phyloP scores from a whole-genome alignment of 2,888 invertebrate species.

The Coelopa pilipes region DNA sequence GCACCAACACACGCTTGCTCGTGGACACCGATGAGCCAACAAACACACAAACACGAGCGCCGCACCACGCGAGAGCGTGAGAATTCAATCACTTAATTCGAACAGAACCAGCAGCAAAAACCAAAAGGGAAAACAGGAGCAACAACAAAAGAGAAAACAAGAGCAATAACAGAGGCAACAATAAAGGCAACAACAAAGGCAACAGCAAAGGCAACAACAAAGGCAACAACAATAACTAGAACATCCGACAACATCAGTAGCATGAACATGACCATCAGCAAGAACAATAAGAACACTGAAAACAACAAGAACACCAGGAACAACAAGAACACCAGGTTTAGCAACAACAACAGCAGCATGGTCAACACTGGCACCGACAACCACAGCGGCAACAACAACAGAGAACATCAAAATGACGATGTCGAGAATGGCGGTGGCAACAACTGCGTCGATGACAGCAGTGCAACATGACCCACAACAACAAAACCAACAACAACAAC shows the following conservation, averaged over 20 bases:
- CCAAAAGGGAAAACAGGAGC: too few relatives aligned
- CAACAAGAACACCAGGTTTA: too few relatives aligned
- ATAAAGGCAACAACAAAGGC: too few relatives aligned
- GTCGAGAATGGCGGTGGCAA: background rate
- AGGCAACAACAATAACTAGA: background rate
- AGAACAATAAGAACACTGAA: background rate
- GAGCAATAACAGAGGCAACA: too few relatives aligned
- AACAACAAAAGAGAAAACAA: too few relatives aligned
- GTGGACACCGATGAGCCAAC: background rate
- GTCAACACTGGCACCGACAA: too few relatives aligned
- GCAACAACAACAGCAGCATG: too few relatives aligned
- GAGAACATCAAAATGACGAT: background rate
- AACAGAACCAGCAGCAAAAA: background rate
- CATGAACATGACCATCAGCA: background rate
- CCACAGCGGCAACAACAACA: background rate
- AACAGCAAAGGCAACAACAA: too few relatives aligned
- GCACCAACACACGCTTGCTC: background rate
- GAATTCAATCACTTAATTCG: constrained; percentile 24
- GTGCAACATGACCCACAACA: background rate
- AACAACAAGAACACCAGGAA: too few relatives aligned
- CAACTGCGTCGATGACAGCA: background rate
- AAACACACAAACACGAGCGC: background rate
- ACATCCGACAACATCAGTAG: background rate
- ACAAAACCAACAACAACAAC: background rate
- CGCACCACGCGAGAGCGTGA: background rate